Conservation (phyloP, 2,888 invertebrate species). For the Meta bourneti region DNA sequence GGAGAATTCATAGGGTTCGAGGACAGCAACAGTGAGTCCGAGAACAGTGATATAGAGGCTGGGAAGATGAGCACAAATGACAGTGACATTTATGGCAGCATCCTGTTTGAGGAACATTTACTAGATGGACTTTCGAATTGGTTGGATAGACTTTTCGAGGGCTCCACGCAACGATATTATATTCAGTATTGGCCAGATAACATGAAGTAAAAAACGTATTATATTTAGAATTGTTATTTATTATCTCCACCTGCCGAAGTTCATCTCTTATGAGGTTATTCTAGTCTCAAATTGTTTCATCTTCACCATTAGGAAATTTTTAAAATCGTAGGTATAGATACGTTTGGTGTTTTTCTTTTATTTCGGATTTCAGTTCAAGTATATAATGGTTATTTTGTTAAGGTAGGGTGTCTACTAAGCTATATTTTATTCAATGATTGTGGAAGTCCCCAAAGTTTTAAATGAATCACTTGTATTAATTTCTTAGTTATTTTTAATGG, state of each 20-base stretch:
- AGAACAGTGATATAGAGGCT: constrained; percentile 81
- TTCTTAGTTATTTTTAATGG: neutral
- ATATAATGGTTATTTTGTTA: neutral
- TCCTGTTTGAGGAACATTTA: constrained; percentile 87
- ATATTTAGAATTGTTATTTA: constrained; percentile 34
- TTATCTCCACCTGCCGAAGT: constrained; percentile 13
- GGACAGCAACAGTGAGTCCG: constrained; percentile 83
- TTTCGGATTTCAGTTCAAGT: neutral
- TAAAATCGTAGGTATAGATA: neutral
- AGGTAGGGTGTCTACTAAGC: neutral
- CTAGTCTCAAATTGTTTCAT: constrained; percentile 45
- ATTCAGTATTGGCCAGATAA: constrained; percentile 95
- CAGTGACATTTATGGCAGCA: constrained; percentile 79
- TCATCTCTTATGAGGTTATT: constrained; percentile 43
- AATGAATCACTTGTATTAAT: neutral
- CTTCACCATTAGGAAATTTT: neutral
- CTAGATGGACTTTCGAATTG: constrained; percentile 96
- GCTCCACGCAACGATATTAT: constrained; percentile 95
- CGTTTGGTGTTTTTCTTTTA: neutral
- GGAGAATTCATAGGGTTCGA: constrained; percentile 91
- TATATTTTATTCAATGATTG: neutral
- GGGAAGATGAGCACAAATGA: constrained; percentile 78
- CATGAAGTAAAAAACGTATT: constrained; percentile 78
- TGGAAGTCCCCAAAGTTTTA: neutral
- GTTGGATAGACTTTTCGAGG: constrained; percentile 98